Base-by-base conservation (phyloP, 2,797 vertebrate species). In the Aldrovandia affinis region DNA sequence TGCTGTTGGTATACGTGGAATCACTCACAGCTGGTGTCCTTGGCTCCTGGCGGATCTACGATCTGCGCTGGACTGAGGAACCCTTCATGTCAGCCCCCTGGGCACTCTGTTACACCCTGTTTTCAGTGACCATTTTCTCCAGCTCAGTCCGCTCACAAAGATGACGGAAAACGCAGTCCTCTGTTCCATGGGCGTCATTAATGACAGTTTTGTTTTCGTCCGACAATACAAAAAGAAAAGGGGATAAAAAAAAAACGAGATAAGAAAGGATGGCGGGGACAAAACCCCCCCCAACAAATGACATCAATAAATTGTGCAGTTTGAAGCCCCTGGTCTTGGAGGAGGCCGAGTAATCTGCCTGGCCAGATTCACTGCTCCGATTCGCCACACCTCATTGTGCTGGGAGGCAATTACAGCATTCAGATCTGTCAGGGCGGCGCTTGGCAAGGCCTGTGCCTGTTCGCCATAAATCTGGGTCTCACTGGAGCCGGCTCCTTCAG, bases 381-480 rank as follows among this genome's bases (percentile, higher is more conserved):
- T 81, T 81, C 57, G 36, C 36, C 52, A 81, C 80, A 81, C 80
- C 36, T 81, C 80, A 81, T 81, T 81, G 80, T 81, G 36, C 57
- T 33, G 33, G 25, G 36, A 50, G 55, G 54, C 82, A 83, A 75
- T 79, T 83, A 78, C 82, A 42, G 73, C 73, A 44, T 25, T 77
- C 33, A 63, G n/a, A 78, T 83, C 73, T 78, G 73, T 61, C 55
- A 44, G 0, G 33, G 52, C 28, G 15, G 28, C 52, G 4, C 36
- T 10, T 22, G 42, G 57, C 57, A 52, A 8, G 18, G 52, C 12
- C 75, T 65, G 18, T 12, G 33, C 30, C 42, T 63, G 75, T 61
- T 54, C 63, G 55, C 20, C 39, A 83, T 83, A 83, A 79, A 78
- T 83, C 44, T 78, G 57, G 36, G 42, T 63, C 83, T 83, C 75